These are phyloP conservation scores for Sinodicranocentrus sp. DNA, from an alignment of 2,888 invertebrate genomes.

Conservation along the genomic window DNA sequence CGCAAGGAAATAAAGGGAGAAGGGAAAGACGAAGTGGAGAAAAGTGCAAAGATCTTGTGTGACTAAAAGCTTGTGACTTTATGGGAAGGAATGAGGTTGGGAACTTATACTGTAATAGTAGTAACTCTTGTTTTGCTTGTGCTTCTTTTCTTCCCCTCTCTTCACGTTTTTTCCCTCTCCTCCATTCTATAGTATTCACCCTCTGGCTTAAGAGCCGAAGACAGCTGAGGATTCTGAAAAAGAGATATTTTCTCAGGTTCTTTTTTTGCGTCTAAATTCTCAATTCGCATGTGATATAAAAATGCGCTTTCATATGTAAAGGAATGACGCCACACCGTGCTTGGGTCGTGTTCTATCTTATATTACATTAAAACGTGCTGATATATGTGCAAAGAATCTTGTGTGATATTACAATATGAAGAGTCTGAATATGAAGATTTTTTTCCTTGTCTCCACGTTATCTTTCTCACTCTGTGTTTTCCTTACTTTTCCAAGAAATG, in stretches of 20 bases:
- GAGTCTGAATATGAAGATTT: slow-evolving; percentile 44
- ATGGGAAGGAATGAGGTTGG: slow-evolving; percentile 37
- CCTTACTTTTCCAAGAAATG: slow-evolving; percentile 18
- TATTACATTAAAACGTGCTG: no score
- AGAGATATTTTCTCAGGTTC: slow-evolving; percentile 55
- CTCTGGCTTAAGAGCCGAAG: slow-evolving; percentile 56
- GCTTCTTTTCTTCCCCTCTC: slow-evolving; percentile 2
- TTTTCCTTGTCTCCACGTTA: slow-evolving; percentile 6
- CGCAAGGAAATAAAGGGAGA: slow-evolving; percentile 8
- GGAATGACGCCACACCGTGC: no score
- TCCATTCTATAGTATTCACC: slow-evolving; percentile 27
- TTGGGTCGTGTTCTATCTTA: not conserved
- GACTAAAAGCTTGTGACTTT: slow-evolving; percentile 62
- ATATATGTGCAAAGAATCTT: not conserved
- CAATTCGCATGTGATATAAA: not conserved
- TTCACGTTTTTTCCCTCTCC: not conserved
- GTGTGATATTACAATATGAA: not conserved
- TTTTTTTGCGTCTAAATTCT: slow-evolving; percentile 19
- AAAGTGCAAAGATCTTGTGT: slow-evolving; percentile 59
- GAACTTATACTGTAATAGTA: slow-evolving; percentile 35
- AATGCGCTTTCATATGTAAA: not conserved
- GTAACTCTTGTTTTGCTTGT: slow-evolving; percentile 21
- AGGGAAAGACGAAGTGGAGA: slow-evolving; percentile 45
- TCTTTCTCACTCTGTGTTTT: slow-evolving; percentile 30
- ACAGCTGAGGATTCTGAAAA: slow-evolving; percentile 54